Base-by-base conservation (phyloP, 2,888 invertebrate species). In the Hypsopygia costalis region DNA sequence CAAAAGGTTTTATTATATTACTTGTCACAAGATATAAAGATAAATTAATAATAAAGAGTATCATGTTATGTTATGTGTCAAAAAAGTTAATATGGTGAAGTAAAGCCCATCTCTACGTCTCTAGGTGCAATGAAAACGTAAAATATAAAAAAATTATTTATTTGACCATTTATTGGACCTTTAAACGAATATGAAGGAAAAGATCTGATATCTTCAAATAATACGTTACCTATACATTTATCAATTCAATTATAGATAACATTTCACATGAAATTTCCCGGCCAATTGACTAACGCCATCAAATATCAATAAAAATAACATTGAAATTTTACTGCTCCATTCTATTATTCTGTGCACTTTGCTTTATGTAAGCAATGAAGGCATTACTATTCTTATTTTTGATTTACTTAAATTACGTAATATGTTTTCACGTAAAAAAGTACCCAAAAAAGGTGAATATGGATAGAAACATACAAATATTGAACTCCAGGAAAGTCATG, bases 401-500 rank as follows among this genome's bases (percentile, higher is more conserved):
- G 32, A 20, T 66, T 43, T 60, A 49, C 47, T 41, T 57, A 36
- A 55, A 40, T 35, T 37, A 54, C 36, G 56, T 45, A n/a, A 9
- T 50, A 32, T 46, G 51, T 30, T 40, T 46, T 6, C 40, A 42
- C 1, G 52, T 41, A 9, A 45, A 28, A 41, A 46, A 63, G 60
- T 64, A 44, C 27, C 68, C 71, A 0, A 71, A 71, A 40, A 70
- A 71, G 45, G 54, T 59, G 4, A 48, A 47, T 7, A 36, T 53
- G 3, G 33, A 57, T 5, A 65, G 57, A 7, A 54, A 61, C 7
- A 49, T 69, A 1, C 59, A 61, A 36, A 55, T 76, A 32, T 34
- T 74, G 11, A 66, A 77, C 20, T 51, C 69, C 1, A 66, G 63
- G 11, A 73, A 67, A 50, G 67, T 62, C 50, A 32, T 56, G 0